These are phyloP conservation scores for Nasua narica DNA, from an alignment of 2,797 vertebrate species.

Conservation along the genomic window DNA sequence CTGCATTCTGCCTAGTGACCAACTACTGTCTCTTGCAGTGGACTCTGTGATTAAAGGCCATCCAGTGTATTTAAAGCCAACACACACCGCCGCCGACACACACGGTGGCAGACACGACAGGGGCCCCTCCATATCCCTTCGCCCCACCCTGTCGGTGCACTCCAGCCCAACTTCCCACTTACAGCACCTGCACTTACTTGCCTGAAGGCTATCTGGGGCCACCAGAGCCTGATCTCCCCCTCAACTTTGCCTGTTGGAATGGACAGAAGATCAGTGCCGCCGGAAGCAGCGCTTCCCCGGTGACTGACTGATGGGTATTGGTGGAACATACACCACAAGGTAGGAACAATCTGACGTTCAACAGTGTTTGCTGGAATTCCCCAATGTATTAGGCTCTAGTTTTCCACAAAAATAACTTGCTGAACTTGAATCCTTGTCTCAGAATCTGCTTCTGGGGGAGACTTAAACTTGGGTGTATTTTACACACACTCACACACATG, in stretches of 20 bases:
- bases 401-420: neutral
- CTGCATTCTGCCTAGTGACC: fast-evolving
- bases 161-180: neutral
- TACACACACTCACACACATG: neutral
- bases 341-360: neutral
- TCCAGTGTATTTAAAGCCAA: neutral
- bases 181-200: neutral
- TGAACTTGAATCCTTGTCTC: neutral
- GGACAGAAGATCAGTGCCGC: neutral
- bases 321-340: neutral
- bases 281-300: neutral
- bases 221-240: neutral
- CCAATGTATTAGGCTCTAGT: neutral
- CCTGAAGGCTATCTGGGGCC: neutral
- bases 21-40: fast-evolving
- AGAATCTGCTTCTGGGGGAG: neutral
- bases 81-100: fast-evolving
- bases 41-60: neutral
- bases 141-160: neutral
- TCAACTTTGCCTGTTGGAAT: neutral
- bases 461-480: neutral
- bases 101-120: fast-evolving
- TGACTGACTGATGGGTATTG: neutral
- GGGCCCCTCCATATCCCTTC: fast-evolving
- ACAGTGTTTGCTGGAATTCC: neutral